These are phyloP conservation scores for Lophotis ruficrista DNA, from an alignment of 2,113 vertebrate species.

Conservation along the genomic window DNA sequence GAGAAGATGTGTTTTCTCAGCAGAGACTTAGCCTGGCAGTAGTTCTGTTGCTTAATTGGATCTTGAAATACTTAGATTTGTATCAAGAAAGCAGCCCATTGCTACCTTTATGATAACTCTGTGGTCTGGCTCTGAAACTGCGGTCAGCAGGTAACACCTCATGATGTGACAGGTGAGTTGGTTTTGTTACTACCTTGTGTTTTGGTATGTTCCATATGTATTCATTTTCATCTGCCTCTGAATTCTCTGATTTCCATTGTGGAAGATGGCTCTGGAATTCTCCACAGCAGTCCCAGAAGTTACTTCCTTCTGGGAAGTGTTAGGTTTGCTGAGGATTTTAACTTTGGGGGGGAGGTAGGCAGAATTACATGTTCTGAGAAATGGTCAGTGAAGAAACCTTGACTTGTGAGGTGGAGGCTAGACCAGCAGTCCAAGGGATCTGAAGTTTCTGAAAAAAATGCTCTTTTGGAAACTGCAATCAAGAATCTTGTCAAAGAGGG, in stretches of 20 bases:
- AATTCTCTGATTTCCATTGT: neutral
- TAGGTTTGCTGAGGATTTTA: neutral
- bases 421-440: neutral
- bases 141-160: neutral
- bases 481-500: neutral
- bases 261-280: neutral
- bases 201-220: neutral
- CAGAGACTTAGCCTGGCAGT: neutral
- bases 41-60: neutral
- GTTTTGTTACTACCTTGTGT: neutral
- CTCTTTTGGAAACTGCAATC: neutral
- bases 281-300: neutral
- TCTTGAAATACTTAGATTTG: neutral
- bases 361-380: neutral
- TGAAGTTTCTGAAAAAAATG: neutral
- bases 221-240: neutral
- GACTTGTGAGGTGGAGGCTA: neutral
- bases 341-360: rapidly evolving
- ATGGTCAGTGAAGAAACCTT: neutral
- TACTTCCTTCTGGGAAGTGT: neutral
- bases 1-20: neutral
- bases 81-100: neutral
- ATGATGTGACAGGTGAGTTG: neutral
- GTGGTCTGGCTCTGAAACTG: neutral
- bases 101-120: neutral